phyloP scores from a whole-genome alignment of 2,888 invertebrate genomes.

The Drosophila nr. perissopoda region DNA sequence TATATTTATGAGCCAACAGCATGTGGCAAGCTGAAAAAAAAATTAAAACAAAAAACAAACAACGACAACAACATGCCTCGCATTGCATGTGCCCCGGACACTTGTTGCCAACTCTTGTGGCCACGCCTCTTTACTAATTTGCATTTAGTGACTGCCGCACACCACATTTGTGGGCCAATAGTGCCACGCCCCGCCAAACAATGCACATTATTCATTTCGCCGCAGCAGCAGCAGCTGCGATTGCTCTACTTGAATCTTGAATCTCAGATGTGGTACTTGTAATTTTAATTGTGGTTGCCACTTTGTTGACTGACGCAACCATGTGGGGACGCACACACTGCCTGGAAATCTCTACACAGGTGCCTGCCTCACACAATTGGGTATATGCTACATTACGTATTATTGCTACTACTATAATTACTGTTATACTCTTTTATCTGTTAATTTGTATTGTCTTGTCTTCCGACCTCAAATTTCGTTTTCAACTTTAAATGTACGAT shows the following conservation, averaged over 20 bases:
- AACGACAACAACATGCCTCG: slow-evolving; percentile 7
- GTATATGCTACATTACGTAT: background rate
- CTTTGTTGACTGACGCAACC: slow-evolving; percentile 65
- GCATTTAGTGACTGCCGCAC: slow-evolving; percentile 69
- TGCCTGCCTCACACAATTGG: background rate
- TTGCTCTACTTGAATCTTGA: slow-evolving; percentile 28
- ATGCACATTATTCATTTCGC: slow-evolving; percentile 66
- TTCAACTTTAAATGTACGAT: too few species aligned
- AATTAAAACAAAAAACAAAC: slow-evolving; percentile 8
- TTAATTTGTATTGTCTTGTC: too few species aligned
- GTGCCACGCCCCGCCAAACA: slow-evolving; percentile 57
- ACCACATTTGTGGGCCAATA: slow-evolving; percentile 52
- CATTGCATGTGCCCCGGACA: slow-evolving; percentile 36
- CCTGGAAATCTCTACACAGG: slow-evolving; percentile 16
- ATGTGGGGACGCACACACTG: slow-evolving; percentile 2
- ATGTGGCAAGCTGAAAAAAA: slow-evolving; percentile 67
- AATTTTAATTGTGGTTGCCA: slow-evolving; percentile 67
- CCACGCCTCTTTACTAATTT: slow-evolving; percentile 59
- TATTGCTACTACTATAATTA: background rate
- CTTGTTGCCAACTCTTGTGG: slow-evolving; percentile 46
- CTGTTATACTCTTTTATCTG: background rate
- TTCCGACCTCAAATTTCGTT: too few species aligned
- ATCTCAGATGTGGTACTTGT: slow-evolving; percentile 18
- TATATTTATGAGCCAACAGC: slow-evolving; percentile 67
- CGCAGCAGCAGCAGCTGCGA: slow-evolving; percentile 16